A percentile compares a stretch with the other conserved stretches of the same genome.
These are phyloP conservation scores for Enteromius afrohamiltoni DNA, from an alignment of 2,797 vertebrate species.

Conservation along the genomic window DNA sequence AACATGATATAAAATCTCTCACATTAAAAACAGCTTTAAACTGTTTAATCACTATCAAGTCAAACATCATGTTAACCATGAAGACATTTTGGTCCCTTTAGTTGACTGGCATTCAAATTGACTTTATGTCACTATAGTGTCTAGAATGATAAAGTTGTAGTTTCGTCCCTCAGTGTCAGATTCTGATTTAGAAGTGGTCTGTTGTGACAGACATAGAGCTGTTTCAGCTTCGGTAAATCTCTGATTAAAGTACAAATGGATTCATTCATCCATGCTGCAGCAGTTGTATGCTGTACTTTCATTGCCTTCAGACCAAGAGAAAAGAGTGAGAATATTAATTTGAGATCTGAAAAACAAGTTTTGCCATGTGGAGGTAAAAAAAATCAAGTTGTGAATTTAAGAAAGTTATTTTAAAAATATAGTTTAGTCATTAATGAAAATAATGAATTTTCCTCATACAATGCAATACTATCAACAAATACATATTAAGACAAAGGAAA, in stretches of 20 bases:
- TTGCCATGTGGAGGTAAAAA: background rate
- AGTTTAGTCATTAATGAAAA: background rate
- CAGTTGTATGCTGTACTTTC: background rate
- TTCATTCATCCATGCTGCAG: conserved; percentile 8
- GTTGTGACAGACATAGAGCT: background rate
- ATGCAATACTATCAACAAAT: background rate
- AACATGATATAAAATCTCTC: background rate
- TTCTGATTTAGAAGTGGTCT: conserved; percentile 11
- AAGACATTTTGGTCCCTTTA: background rate
- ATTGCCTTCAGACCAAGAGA: background rate
- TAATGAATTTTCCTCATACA: background rate
- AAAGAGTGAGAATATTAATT: background rate
- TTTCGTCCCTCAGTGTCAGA: background rate
- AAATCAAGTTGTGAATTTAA: background rate
- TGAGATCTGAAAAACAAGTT: background rate
- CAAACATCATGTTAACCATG: background rate
- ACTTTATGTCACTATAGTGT: background rate
- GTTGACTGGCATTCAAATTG: background rate
- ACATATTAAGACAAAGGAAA: background rate
- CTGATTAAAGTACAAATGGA: conserved; percentile 7
- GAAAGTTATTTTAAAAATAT: background rate
- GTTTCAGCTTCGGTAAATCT: conserved; percentile 16
- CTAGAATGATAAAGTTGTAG: background rate
- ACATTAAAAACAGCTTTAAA: background rate
- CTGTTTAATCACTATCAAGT: background rate